Base-by-base conservation (phyloP, 2,113 vertebrate species). In the Mola mola region DNA sequence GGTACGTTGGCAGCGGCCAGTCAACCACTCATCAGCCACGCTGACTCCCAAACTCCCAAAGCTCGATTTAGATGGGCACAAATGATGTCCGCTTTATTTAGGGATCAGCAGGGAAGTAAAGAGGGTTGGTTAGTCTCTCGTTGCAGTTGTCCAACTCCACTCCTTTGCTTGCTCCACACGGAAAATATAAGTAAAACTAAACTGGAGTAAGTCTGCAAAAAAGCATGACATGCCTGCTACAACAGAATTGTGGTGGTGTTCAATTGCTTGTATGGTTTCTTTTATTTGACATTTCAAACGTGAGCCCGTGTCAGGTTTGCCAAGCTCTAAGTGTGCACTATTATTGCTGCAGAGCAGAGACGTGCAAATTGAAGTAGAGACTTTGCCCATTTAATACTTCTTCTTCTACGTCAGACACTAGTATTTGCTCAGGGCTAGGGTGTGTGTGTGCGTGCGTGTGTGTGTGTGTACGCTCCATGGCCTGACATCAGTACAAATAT, bases 1-100 rank as follows among this genome's bases (percentile, higher is more conserved):
- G 88, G 76, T 87, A 84, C 64, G 70, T 40, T 75, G 85, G 79
- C 86, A 69, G 49, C 63, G 73, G 78, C 77, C 43, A 10, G 68
- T 60, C 69, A 57, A 72, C 60, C 77, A 29, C 55, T 46, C 59
- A 29, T 61, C 55, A 60, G 66, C 71, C 74, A 38, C 15, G 60
- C 16, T 51, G 62, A 79, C 38, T 60, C 44, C 12, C 67, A 65
- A 65, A 55, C 60, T 62, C 53, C 67, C 53, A 47, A 2, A 11
- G 58, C 60, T 61, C 17, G 42, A 70, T 75, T 84, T 76, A 72
- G 43, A 53, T 0, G 1, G 56, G 36, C 56, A 70, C 72, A 65
- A 74, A 64, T 13, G 34, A 66, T 34, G 46, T 57, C 19, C 38
- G 37, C 7, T 46, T n/a, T 2, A 16, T 28, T 22, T 8, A 10